Conservation (phyloP, 1,140 invertebrate species). For the Sitophilus oryzae region DNA sequence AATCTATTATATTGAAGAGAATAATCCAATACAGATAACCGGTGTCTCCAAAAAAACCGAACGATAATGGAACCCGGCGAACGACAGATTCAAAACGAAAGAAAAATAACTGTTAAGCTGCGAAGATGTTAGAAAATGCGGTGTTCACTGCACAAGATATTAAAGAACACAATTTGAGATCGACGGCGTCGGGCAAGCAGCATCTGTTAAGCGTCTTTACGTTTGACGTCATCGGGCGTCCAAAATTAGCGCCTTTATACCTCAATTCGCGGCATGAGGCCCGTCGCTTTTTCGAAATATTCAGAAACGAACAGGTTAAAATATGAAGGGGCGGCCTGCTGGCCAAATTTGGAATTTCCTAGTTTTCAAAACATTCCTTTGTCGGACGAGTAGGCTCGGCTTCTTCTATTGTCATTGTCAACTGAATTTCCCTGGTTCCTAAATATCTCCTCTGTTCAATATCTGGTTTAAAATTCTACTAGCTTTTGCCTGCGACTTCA, state of each 20-base stretch:
- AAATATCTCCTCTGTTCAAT: too few relatives aligned
- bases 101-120: background rate
- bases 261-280: conserved; percentile 13
- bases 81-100: conserved; percentile 5
- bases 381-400: background rate
- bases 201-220: conserved; percentile 23
- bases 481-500: too few relatives aligned
- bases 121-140: conserved; percentile 24
- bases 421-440: too few relatives aligned
- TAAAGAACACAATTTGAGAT: conserved; percentile 25
- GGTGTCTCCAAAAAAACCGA: too few relatives aligned
- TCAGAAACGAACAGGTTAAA: conserved; percentile 4
- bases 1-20: background rate
- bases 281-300: conserved; percentile 13
- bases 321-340: conserved; percentile 1
- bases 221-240: conserved; percentile 30
- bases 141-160: conserved; percentile 30
- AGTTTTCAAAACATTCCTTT: background rate
- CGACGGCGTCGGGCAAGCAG: background rate
- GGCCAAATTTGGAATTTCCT: conserved; percentile 14
- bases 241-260: conserved; percentile 31
- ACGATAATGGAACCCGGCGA: too few relatives aligned
- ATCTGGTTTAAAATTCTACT: too few relatives aligned
- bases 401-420: too few relatives aligned
- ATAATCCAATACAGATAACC: conserved; percentile 8